These are phyloP conservation scores for Idaea dimidiata DNA, from an alignment of 2,888 invertebrate species.

Conservation along the genomic window DNA sequence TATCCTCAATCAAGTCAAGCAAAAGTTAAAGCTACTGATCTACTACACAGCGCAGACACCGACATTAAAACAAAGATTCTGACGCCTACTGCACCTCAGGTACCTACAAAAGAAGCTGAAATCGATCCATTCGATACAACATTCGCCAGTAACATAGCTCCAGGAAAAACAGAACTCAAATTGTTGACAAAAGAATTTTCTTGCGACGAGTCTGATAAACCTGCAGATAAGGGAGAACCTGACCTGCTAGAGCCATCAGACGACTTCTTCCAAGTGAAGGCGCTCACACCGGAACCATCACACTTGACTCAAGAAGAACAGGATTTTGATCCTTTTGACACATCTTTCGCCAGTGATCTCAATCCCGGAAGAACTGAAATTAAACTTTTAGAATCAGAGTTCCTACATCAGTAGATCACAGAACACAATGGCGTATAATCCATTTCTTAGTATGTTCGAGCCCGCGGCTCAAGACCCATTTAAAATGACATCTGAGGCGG, in stretches of 20 bases:
- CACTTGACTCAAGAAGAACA: slow-evolving; percentile 47
- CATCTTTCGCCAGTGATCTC: slow-evolving; percentile 87
- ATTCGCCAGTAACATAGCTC: slow-evolving; percentile 87
- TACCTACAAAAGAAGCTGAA: slow-evolving; percentile 63
- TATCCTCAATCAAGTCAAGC: slow-evolving; percentile 48
- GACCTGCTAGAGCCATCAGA: slow-evolving; percentile 75
- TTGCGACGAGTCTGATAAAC: slow-evolving; percentile 59
- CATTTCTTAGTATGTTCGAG: slow-evolving; percentile 89
- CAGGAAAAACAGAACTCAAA: slow-evolving; percentile 89
- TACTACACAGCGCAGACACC: slow-evolving; percentile 55
- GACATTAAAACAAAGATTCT: slow-evolving; percentile 82
- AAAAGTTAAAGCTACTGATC: slow-evolving; percentile 55
- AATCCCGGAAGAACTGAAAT: slow-evolving; percentile 89
- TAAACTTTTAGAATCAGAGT: slow-evolving; percentile 88
- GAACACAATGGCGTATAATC: slow-evolving; percentile 85
- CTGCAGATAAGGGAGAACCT: slow-evolving; percentile 56
- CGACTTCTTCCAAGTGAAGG: slow-evolving; percentile 84
- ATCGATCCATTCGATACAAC: slow-evolving; percentile 94
- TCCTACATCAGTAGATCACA: slow-evolving; percentile 54
- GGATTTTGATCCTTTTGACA: slow-evolving; percentile 90
- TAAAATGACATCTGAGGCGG: slow-evolving; percentile 57
- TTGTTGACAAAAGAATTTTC: slow-evolving; percentile 88
- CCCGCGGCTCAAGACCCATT: slow-evolving; percentile 85
- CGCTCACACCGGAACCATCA: slow-evolving; percentile 84
- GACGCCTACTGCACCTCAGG: slow-evolving; percentile 68